Evolutionary conservation across 2,113 vertebrate species (phyloP), one percentile per base, ranked within the genome.

Genomic region (Gobiocypris rarus): DNA sequence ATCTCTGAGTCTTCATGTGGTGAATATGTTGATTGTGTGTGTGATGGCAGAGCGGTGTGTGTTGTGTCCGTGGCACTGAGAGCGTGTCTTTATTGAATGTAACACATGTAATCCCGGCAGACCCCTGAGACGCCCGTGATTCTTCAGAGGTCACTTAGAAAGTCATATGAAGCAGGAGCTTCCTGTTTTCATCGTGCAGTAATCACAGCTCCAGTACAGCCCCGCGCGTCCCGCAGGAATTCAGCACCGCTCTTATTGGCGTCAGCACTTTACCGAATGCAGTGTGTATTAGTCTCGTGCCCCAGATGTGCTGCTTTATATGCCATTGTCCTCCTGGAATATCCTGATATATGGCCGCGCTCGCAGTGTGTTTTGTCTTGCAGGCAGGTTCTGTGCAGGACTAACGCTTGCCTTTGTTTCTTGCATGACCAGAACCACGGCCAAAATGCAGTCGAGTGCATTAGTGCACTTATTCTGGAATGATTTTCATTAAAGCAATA

Each of bases 31-130:
- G 75, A 43, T 59, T 90, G 93, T 92, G 89, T 61, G 84, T 87
- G 17, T 54, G n/a, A n/a, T n/a, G n/a, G n/a, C n/a, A n/a, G n/a
- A n/a, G n/a, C n/a, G n/a, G 48, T 50, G 87, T 92, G 93, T 94
- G 94, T 93, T 93, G 93, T 91, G 91, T 92, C 90, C 88, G 91
- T 93, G 93, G 93, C 94, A 94, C 91, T 89, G 91, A 93, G 90
- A 89, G 93, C 90, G 89, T 88, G 91, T 88, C 92, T 92, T 94
- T 94, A 95, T 95, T 95, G 94, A 95, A 94, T 92, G 91, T 92
- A 91, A 94, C 93, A 92, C 86, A 86, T 95, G 94, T 94, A 94
- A 93, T 93, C 93, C 81, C 92, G 86, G 84, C 92, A 92, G 93
- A 92, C 93, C 90, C 86, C 88, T 26, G 83, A 89, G 91, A 93